These are phyloP conservation scores for Bradypodion ventrale DNA, from an alignment of 2,797 vertebrate genomes.

Conservation along the genomic window DNA sequence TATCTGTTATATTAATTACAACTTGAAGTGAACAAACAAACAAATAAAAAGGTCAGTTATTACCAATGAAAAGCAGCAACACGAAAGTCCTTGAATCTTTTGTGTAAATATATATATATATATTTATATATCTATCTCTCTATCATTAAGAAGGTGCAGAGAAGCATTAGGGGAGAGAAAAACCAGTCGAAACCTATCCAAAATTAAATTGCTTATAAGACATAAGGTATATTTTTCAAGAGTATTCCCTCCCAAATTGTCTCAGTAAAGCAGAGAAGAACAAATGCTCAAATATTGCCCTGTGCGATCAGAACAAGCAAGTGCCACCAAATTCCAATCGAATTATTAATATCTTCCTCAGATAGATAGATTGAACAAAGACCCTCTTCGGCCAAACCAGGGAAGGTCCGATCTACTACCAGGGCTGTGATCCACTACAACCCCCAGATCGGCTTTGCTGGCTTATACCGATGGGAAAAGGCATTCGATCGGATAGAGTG, in stretches of 20 bases:
- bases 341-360: neutral
- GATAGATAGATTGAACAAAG: neutral
- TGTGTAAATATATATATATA: neutral
- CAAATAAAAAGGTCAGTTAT: conserved; percentile 63
- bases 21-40: conserved; percentile 63
- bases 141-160: conserved; percentile 73
- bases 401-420: too few relatives aligned
- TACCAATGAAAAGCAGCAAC: conserved; percentile 72
- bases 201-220: conserved; percentile 47
- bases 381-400: neutral
- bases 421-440: too few relatives aligned
- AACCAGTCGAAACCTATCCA: conserved; percentile 70
- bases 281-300: neutral
- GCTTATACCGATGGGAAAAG: too few relatives aligned
- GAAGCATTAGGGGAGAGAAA: conserved; percentile 54
- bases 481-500: too few relatives aligned
- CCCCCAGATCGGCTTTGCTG: too few relatives aligned
- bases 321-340: neutral
- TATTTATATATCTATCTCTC: neutral
- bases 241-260: neutral
- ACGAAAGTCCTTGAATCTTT: conserved; percentile 67
- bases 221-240: neutral
- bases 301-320: neutral
- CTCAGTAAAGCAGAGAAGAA: neutral
- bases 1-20: conserved; percentile 75